Percentiles rank a stretch among this genome's conserved stretches.
These are phyloP conservation scores for Hoplias malabaricus DNA, from an alignment of 2,113 vertebrate genomes.

Conservation along the genomic window DNA sequence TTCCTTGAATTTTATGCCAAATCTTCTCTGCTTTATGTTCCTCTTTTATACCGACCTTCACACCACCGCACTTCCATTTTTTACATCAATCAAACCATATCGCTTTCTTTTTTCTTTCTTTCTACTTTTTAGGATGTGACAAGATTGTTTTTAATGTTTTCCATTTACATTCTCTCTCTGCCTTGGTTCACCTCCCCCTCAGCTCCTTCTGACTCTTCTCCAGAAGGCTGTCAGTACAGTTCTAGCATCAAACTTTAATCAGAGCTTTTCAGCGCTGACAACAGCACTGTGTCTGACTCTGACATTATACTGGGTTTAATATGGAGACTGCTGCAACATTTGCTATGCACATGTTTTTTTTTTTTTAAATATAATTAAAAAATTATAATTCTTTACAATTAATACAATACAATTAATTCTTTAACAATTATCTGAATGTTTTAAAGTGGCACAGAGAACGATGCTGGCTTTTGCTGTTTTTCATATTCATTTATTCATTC, in stretches of 20 bases:
- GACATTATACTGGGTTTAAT: constrained; percentile 1
- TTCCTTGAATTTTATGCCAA: neutral
- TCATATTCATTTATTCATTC: too few species aligned
- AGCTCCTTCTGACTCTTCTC: constrained; percentile 13
- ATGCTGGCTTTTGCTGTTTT: too few species aligned
- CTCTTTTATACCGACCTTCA: neutral
- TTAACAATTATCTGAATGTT: too few species aligned
- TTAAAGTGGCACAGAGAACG: too few species aligned
- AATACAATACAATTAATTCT: too few species aligned
- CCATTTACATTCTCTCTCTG: neutral
- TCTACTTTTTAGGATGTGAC: neutral
- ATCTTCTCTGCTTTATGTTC: neutral
- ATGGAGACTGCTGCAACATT: neutral
- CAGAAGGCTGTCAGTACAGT: neutral
- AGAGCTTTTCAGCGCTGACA: neutral
- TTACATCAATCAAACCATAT: neutral
- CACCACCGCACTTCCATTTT: neutral
- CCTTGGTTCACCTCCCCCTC: constrained; percentile 22
- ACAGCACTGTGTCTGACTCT: neutral
- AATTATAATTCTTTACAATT: too few species aligned
- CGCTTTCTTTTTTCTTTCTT: neutral
- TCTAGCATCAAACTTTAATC: constrained; percentile 1
- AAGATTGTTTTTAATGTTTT: neutral
- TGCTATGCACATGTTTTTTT: constrained; percentile 19
- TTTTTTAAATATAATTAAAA: too few species aligned